Evolutionary conservation across 1,140 invertebrate genomes (phyloP).

Genomic region (Protaetia brevitarsis): DNA sequence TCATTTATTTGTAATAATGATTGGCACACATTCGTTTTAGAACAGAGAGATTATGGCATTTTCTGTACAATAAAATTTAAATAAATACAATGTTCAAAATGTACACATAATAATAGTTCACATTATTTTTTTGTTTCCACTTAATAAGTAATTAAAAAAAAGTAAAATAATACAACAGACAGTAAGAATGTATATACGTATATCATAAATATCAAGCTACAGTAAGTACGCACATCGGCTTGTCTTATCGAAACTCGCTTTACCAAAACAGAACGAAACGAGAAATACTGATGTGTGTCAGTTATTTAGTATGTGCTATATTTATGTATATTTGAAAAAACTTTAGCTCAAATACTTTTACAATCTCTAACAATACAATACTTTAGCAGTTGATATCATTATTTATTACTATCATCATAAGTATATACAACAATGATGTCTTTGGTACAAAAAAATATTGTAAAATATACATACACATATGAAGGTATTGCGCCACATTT

Average conservation of each 20-base stretch:
- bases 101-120: slow-evolving; percentile 28
- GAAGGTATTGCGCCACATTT: slow-evolving; percentile 33
- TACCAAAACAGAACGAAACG: slow-evolving; percentile 27
- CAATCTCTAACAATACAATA: slow-evolving; percentile 37
- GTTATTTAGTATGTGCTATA: slow-evolving; percentile 33
- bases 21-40: slow-evolving; percentile 47
- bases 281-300: slow-evolving; percentile 39
- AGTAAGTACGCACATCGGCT: slow-evolving; percentile 18
- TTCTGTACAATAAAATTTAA: slow-evolving; percentile 42
- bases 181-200: slow-evolving; percentile 31
- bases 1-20: slow-evolving; percentile 46
- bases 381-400: slow-evolving; percentile 35
- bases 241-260: neutral
- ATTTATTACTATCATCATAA: slow-evolving; percentile 24
- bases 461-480: slow-evolving; percentile 28
- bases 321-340: too few species aligned
- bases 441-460: slow-evolving; percentile 42
- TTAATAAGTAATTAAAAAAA: slow-evolving; percentile 26
- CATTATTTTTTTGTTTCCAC: slow-evolving; percentile 19
- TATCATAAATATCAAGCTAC: slow-evolving; percentile 24
- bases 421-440: slow-evolving; percentile 42
- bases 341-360: slow-evolving; percentile 31
- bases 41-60: slow-evolving; percentile 43
- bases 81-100: slow-evolving; percentile 38
- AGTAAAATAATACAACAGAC: slow-evolving; percentile 24